Conservation (phyloP, 2,888 invertebrate genomes). For the Tethea ocularis region DNA sequence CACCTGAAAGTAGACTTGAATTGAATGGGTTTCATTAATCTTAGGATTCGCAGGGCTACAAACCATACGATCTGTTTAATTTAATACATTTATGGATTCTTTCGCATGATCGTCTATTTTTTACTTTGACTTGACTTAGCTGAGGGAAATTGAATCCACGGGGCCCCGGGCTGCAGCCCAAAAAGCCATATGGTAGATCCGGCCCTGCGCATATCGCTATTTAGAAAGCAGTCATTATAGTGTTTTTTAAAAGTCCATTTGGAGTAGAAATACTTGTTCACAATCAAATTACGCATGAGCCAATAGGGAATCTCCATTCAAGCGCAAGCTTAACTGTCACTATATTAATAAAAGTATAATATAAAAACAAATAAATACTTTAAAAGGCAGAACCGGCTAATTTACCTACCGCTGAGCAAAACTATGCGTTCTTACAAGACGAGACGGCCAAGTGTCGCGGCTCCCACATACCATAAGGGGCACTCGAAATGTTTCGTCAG, state of each 20-base stretch:
- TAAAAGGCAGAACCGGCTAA: slow-evolving; percentile 3
- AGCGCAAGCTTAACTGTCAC: neutral
- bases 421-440: slow-evolving; percentile 15
- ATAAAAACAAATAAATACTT: slow-evolving; percentile 1
- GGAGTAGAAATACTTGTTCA: neutral
- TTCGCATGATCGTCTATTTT: too few relatives aligned
- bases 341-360: slow-evolving; percentile 2
- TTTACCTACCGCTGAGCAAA: slow-evolving; percentile 9
- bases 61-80: too few relatives aligned
- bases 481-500: slow-evolving; percentile 60
- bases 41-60: too few relatives aligned
- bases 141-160: too few relatives aligned
- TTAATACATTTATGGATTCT: too few relatives aligned
- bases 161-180: too few relatives aligned
- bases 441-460: slow-evolving; percentile 38
- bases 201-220: too few relatives aligned
- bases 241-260: neutral
- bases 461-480: slow-evolving; percentile 64
- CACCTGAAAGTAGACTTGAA: too few relatives aligned
- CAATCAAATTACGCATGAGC: neutral
- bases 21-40: too few relatives aligned
- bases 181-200: too few relatives aligned
- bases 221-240: neutral
- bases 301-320: neutral
- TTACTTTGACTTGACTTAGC: too few relatives aligned